Conservation (phyloP, 2,113 vertebrate species). For the Trachemys scripta region DNA sequence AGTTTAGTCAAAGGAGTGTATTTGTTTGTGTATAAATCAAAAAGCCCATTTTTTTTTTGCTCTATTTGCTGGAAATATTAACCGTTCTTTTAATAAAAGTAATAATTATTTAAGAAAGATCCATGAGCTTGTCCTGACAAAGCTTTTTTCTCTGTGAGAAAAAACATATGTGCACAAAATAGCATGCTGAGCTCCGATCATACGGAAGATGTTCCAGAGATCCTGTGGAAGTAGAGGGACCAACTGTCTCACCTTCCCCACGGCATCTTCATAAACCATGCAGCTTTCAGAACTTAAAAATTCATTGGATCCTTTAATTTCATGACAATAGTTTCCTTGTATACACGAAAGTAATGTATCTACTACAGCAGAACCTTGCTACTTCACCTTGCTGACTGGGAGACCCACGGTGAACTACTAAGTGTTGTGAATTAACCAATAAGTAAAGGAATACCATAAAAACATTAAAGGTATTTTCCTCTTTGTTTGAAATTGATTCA, state of each 20-base stretch:
- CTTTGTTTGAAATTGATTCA: no score
- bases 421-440: background rate
- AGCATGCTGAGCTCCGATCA: background rate
- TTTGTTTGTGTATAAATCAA: conserved; percentile 70
- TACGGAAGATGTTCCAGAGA: background rate
- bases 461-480: background rate
- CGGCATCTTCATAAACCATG: background rate
- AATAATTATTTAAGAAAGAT: background rate
- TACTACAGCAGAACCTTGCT: background rate
- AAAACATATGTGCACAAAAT: background rate
- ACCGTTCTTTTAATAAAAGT: background rate
- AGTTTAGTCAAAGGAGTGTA: conserved; percentile 72
- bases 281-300: background rate
- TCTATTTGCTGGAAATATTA: conserved; percentile 43
- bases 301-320: background rate
- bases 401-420: background rate
- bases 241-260: background rate
- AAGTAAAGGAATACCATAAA: background rate
- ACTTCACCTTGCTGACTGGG: background rate
- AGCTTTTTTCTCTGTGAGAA: conserved; percentile 23
- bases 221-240: background rate
- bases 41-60: conserved; percentile 33
- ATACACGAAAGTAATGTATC: background rate
- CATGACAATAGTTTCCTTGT: background rate
- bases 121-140: conserved; percentile 24